Conservation (phyloP, 2,888 invertebrate species). For the Galeopsomyia nigrocyanea region DNA sequence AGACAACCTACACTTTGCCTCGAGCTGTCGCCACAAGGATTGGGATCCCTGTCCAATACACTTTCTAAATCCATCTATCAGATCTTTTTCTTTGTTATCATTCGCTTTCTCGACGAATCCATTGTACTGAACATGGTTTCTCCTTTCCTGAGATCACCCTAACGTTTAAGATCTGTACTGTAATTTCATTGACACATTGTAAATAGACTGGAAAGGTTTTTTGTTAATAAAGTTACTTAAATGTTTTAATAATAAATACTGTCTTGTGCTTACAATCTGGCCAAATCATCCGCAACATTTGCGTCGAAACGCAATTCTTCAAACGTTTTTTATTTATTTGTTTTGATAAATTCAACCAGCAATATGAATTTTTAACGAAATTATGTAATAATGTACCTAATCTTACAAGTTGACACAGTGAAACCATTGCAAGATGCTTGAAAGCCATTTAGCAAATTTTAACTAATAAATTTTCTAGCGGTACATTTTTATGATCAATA, state of each 20-base stretch:
- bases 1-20: conserved; percentile 54
- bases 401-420: too few species aligned
- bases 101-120: neutral
- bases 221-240: conserved; percentile 43
- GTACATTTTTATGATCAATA: too few species aligned
- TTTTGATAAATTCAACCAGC: too few species aligned
- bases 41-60: conserved; percentile 34
- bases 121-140: neutral
- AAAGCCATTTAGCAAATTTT: too few species aligned
- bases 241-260: conserved; percentile 14
- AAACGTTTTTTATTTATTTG: too few species aligned
- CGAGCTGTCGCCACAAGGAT: conserved; percentile 58
- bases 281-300: too few species aligned
- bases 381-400: too few species aligned
- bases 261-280: too few species aligned
- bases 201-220: conserved; percentile 26
- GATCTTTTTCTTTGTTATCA: conserved; percentile 2
- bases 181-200: conserved; percentile 23
- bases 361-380: too few species aligned
- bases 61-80: conserved; percentile 1
- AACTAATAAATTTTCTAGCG: too few species aligned
- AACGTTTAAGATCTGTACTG: conserved; percentile 5
- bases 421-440: too few species aligned
- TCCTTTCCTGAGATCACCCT: neutral
- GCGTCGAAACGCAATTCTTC: too few species aligned